phyloP scores from a whole-genome alignment of 2,888 invertebrate genomes.

The Tetanocera ferruginea region DNA sequence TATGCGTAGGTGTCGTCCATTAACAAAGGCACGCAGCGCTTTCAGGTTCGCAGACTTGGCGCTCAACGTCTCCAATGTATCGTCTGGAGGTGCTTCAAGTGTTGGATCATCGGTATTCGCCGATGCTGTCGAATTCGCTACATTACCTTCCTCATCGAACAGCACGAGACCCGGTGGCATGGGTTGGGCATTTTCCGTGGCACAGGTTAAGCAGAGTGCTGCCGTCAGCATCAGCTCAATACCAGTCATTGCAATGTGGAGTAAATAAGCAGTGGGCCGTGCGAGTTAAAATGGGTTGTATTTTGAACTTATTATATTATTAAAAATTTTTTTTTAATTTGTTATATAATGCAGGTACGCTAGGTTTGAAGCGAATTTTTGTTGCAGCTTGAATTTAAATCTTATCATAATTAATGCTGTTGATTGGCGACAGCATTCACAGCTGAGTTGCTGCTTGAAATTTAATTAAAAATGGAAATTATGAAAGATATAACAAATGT shows the following conservation, averaged over 20 bases:
- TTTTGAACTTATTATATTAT: neutral
- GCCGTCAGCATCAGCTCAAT: constrained; percentile 63
- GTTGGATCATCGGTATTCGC: constrained; percentile 37
- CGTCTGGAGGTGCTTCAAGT: constrained; percentile 48
- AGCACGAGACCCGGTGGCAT: constrained; percentile 51
- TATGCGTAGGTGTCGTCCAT: constrained; percentile 63
- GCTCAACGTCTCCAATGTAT: constrained; percentile 53
- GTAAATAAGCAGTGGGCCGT: neutral
- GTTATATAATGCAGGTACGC: neutral
- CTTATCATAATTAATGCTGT: constrained; percentile 13
- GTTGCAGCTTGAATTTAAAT: constrained; percentile 27
- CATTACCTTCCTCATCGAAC: constrained; percentile 47
- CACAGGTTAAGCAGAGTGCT: constrained; percentile 61
- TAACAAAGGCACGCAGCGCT: constrained; percentile 59
- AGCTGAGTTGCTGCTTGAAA: neutral
- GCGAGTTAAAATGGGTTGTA: constrained; percentile 24
- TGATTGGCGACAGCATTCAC: neutral
- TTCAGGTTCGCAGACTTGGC: constrained; percentile 54
- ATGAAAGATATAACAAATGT: no score
- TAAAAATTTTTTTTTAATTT: constrained; percentile 9
- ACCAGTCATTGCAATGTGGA: constrained; percentile 51
- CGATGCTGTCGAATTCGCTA: neutral
- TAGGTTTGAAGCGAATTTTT: neutral
- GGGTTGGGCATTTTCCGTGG: constrained; percentile 45
- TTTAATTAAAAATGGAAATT: neutral